These are phyloP conservation scores for Lottia scabra DNA, from an alignment of 2,888 invertebrate species.

Conservation along the genomic window DNA sequence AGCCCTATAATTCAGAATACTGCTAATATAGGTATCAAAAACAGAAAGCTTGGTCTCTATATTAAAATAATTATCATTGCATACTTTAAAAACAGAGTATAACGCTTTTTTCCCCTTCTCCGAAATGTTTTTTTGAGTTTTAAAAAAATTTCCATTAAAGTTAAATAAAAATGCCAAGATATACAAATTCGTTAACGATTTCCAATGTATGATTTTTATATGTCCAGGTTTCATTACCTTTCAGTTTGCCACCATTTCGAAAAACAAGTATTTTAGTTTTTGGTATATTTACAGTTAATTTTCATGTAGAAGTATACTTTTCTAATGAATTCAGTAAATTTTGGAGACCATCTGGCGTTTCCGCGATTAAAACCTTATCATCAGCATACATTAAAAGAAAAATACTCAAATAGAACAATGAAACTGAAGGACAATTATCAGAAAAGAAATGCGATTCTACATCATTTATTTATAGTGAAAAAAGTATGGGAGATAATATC, in stretches of 20 bases:
- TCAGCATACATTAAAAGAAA: background rate
- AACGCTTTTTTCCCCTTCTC: background rate
- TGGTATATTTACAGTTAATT: background rate
- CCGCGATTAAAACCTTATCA: background rate
- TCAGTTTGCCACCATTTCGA: background rate
- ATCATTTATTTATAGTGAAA: background rate
- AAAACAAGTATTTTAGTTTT: background rate
- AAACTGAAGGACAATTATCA: background rate
- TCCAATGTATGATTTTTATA: background rate
- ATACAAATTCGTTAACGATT: background rate
- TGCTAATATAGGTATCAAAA: background rate
- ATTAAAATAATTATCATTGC: background rate
- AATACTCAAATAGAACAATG: background rate
- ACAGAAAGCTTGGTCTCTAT: background rate
- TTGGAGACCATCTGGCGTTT: background rate
- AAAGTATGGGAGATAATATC: background rate
- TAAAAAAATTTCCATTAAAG: background rate
- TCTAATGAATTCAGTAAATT: background rate
- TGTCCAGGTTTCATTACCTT: background rate
- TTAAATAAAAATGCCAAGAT: background rate
- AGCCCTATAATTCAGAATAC: background rate
- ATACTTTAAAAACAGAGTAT: background rate
- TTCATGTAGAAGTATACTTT: background rate
- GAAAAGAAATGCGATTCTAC: background rate
- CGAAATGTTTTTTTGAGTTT: background rate